Percentiles rank a stretch among this genome's conserved stretches.
Evolutionary conservation across 2,888 invertebrate genomes (phyloP).

Genomic region (Mechanitis messenoides): DNA sequence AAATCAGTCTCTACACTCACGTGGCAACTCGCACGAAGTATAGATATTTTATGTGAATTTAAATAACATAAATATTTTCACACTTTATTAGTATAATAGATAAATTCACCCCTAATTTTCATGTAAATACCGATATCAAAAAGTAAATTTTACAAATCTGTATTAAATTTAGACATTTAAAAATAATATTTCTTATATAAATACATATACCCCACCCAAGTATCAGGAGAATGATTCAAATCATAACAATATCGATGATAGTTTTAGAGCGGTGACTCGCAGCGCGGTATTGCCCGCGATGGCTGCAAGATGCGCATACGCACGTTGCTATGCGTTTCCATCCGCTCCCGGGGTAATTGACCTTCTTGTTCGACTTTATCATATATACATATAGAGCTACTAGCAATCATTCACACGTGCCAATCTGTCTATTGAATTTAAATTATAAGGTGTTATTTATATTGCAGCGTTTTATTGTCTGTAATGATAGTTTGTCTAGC

Average conservation of each 20-base stretch:
- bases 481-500: background rate
- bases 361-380: conserved; percentile 39
- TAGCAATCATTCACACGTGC: conserved; percentile 22
- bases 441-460: background rate
- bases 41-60: too few species aligned
- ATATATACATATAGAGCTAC: conserved; percentile 29
- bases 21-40: too few species aligned
- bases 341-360: conserved; percentile 59
- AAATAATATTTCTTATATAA: background rate
- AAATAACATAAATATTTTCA: too few species aligned
- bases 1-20: too few species aligned
- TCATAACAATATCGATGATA: conserved; percentile 27
- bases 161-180: background rate
- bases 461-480: conserved; percentile 7
- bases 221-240: conserved; percentile 6
- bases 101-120: too few species aligned
- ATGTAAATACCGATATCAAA: too few species aligned
- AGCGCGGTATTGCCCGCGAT: conserved; percentile 47
- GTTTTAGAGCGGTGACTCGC: conserved; percentile 41
- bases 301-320: conserved; percentile 53
- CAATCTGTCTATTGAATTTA: conserved; percentile 33
- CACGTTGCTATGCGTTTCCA: conserved; percentile 47
- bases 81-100: too few species aligned
- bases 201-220: background rate
- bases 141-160: background rate